Evolutionary conservation across 2,888 invertebrate genomes (phyloP), one percentile per base, ranked within the genome.

Genomic region (Drosophila diplacantha): DNA sequence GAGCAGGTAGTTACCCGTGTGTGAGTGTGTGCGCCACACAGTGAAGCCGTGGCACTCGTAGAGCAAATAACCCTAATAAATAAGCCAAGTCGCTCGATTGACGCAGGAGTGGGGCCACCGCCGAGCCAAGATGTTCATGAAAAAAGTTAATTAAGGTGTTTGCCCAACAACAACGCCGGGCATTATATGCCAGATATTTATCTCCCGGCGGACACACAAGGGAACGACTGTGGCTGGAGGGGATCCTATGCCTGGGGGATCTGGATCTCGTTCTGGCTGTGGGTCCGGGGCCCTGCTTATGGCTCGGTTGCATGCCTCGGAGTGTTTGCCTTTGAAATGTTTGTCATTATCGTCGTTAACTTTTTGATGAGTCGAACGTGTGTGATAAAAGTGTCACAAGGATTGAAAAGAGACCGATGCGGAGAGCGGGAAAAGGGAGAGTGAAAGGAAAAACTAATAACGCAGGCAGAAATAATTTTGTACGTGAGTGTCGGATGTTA

Each of bases 81-180:
- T 79, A 79, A 79, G 82, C 74, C 80, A 80, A 80, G 75, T 75
- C 59, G 72, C 73, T 66, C 70, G 64, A 70, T 64, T 77, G 35
- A 18, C 31, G 38, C 16, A 49, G 54, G 46, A 49, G 43, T 38
- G 44, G 54, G 57, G 41, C 8, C 39, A 14, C 11, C 38, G 43
- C 46, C 54, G 32, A 53, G 35, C 66, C 61, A 65, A 74, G 73
- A 78, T 72, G 81, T 59, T 56, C 63, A 67, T 60, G 61, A 74
- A 73, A 79, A 76, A 80, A 80, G 83, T 80, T 80, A 80, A 80
- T 80, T 80, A 80, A 80, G 83, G 83, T 80, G 83, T 80, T 82
- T 80, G 83, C 74, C 78, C 78, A 75, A 56, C 74, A 75, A 62
- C 77, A 73, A 64, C 71, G 69, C 70, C 69, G 68, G 61, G 71